These are phyloP conservation scores for Neolamprologus longior DNA, from an alignment of 2,113 vertebrate species.

Conservation along the genomic window DNA sequence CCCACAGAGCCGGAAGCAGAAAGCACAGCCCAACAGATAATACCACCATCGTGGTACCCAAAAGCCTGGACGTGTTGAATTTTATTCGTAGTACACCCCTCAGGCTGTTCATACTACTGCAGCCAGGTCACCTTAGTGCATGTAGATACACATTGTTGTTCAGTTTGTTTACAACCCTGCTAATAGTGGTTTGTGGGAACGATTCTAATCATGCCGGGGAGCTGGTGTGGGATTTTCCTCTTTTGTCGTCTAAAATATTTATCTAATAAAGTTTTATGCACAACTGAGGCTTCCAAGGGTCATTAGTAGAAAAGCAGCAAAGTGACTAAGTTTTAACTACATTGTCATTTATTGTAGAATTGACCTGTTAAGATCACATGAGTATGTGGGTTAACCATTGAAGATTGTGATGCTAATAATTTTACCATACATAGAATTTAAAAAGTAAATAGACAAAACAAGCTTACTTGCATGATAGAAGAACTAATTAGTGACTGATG, in stretches of 20 bases:
- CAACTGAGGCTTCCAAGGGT: neutral
- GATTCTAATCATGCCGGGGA: neutral
- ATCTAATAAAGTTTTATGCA: slow-evolving; percentile 2
- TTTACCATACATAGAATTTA: slow-evolving; percentile 55
- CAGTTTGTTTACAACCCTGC: neutral
- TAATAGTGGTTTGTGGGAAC: neutral
- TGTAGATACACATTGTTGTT: neutral
- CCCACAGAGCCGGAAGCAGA: neutral
- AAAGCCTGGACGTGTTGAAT: neutral
- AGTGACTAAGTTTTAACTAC: neutral
- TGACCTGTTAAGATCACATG: slow-evolving; percentile 55
- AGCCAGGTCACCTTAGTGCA: neutral
- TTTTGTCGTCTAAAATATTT: neutral
- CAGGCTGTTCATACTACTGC: neutral
- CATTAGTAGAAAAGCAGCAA: neutral
- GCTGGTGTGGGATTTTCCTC: neutral
- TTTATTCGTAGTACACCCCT: neutral
- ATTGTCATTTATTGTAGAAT: slow-evolving; percentile 61
- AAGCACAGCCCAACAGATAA: neutral
- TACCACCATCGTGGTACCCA: neutral
- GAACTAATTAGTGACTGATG: slow-evolving; percentile 59
- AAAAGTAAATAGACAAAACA: slow-evolving; percentile 63
- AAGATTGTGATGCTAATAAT: slow-evolving; percentile 57
- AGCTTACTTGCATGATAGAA: slow-evolving; percentile 55
- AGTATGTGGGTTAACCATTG: slow-evolving; percentile 61